Conservation (phyloP, 2,113 vertebrate genomes). For the Delphinus delphis region DNA sequence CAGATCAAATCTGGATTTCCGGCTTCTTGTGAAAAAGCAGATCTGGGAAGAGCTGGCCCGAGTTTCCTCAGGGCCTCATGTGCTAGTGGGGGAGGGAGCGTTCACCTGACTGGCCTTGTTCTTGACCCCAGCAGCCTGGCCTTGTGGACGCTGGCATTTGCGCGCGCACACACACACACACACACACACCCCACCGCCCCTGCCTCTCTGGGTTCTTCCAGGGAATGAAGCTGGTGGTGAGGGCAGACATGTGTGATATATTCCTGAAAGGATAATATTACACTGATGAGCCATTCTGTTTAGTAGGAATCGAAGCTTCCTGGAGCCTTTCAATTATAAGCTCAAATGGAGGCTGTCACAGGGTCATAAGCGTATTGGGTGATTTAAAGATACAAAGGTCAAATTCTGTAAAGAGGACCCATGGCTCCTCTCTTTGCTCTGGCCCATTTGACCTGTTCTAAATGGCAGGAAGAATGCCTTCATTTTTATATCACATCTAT, state of each 20-base stretch:
- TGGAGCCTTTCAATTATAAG: not conserved
- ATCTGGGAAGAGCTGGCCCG: not conserved
- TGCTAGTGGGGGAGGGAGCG: not conserved
- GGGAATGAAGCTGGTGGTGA: not conserved
- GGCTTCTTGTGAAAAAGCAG: conserved; percentile 54
- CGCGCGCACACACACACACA: too few species aligned
- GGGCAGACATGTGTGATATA: too few species aligned
- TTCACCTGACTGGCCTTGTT: not conserved
- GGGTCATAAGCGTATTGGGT: not conserved
- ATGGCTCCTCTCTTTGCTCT: not conserved
- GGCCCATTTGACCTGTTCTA: not conserved
- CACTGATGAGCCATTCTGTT: not conserved
- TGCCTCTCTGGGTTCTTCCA: not conserved
- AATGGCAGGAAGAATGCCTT: not conserved
- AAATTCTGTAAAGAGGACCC: not conserved
- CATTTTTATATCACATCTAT: not conserved
- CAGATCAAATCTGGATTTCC: conserved; percentile 43
- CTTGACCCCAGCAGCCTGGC: not conserved
- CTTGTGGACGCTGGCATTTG: fast-evolving
- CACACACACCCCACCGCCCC: not conserved
- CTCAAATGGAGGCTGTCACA: not conserved
- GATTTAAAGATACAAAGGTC: conserved; percentile 36
- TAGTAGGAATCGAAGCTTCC: not conserved
- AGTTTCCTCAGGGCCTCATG: not conserved
- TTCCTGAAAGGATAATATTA: not conserved